A percentile compares a stretch with the other conserved stretches of the same genome.
Conservation (phyloP, 2,797 vertebrate species). For the Chaetophractus vellerosus region DNA sequence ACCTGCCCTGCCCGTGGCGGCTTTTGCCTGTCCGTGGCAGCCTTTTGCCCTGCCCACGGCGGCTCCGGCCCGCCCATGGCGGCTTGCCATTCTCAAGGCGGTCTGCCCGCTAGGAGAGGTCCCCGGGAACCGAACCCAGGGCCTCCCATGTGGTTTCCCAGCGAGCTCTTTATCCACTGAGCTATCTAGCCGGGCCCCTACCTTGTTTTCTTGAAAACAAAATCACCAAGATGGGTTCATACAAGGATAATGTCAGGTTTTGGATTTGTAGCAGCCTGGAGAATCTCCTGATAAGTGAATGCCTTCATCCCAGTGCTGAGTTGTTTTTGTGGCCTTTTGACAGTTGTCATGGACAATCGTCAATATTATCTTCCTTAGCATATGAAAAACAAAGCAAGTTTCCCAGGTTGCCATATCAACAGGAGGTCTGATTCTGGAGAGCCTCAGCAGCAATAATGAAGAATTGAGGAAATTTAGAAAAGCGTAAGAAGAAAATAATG, state of each 20-base stretch:
- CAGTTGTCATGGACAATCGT: neutral
- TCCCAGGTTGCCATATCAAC: slow-evolving; percentile 26
- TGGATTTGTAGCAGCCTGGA: neutral
- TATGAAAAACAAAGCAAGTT: neutral
- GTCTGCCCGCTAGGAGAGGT: too few species aligned
- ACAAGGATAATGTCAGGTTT: neutral
- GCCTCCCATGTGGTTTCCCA: too few species aligned
- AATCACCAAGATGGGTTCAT: neutral
- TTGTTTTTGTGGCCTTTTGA: slow-evolving; percentile 22
- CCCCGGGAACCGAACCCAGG: too few species aligned
- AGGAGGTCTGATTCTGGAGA: neutral
- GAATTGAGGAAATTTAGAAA: neutral
- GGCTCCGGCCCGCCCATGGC: too few species aligned
- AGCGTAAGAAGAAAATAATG: neutral
- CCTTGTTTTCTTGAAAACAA: too few species aligned
- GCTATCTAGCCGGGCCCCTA: too few species aligned
- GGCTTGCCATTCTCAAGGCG: too few species aligned
- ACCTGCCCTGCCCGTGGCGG: too few species aligned
- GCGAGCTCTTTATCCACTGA: too few species aligned
- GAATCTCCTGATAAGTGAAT: neutral
- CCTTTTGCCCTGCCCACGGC: too few species aligned
- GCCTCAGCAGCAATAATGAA: neutral
- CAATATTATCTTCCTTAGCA: slow-evolving; percentile 46
- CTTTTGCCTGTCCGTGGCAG: too few species aligned
- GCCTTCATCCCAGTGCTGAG: neutral